Evolutionary conservation across 2,888 invertebrate genomes (phyloP).

Genomic region (Drosophila neutralis): DNA sequence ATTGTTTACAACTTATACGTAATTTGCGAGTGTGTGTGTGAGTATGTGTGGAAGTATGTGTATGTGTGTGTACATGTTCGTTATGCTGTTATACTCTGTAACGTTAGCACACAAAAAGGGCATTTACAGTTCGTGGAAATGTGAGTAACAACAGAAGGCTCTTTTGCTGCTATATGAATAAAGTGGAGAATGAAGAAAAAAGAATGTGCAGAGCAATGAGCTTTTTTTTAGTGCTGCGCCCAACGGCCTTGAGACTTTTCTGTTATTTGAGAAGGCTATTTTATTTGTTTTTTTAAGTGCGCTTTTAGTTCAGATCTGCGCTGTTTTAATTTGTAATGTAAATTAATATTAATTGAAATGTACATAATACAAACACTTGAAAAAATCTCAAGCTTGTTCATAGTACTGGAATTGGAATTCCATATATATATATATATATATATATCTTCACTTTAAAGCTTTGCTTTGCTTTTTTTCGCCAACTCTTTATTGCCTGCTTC

Average conservation of each 20-base stretch:
- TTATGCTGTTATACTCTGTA: conserved; percentile 44
- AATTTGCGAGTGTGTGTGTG: conserved; percentile 2
- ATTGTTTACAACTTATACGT: conserved; percentile 65
- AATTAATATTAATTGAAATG: not conserved
- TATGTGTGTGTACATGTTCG: not conserved
- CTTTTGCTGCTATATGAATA: conserved; percentile 1
- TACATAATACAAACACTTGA: not conserved
- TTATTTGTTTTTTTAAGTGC: not conserved
- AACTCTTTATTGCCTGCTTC: conserved; percentile 20
- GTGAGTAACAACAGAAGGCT: conserved; percentile 16
- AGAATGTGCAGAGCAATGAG: conserved; percentile 10
- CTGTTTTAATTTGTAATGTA: not conserved
- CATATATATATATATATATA: not conserved
- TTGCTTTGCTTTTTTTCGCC: not conserved
- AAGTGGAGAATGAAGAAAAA: conserved; percentile 1
- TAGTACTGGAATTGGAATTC: not conserved
- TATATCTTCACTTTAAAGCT: conserved; percentile 1
- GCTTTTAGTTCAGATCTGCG: not conserved
- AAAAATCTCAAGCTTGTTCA: not conserved
- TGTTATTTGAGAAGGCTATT: not conserved
- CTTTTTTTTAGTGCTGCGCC: not conserved
- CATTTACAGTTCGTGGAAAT: conserved; percentile 20
- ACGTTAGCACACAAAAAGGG: conserved; percentile 14
- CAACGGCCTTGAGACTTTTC: not conserved
- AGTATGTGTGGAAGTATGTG: conserved; percentile 1